Conservation (phyloP, 2,888 invertebrate species). For the Harmothoe impar region DNA sequence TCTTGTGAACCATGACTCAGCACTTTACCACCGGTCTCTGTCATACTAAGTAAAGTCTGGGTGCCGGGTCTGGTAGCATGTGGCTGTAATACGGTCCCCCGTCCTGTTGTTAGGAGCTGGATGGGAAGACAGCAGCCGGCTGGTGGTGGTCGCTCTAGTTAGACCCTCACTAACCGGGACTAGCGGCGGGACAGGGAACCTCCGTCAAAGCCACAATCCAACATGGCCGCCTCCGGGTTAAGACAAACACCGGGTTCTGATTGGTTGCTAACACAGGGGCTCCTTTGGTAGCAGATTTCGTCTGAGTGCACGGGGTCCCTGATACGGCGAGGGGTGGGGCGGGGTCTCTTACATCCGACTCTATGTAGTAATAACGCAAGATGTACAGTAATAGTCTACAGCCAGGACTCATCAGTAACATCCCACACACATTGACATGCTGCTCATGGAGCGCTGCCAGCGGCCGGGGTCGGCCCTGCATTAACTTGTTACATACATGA, state of each 20-base stretch:
- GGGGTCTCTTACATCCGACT: neutral
- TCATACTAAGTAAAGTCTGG: too few species aligned
- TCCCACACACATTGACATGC: neutral
- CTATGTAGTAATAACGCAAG: neutral
- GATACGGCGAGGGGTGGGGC: neutral
- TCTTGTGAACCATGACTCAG: neutral
- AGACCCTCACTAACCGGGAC: too few species aligned
- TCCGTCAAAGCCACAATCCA: too few species aligned
- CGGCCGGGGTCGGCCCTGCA: neutral
- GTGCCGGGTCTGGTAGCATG: neutral
- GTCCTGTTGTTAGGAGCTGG: too few species aligned
- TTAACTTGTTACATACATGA: neutral
- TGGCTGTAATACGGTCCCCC: neutral
- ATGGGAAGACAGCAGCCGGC: too few species aligned
- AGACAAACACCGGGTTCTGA: neutral
- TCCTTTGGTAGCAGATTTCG: neutral
- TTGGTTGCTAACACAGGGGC: neutral
- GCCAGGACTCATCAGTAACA: neutral
- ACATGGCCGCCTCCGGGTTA: neutral
- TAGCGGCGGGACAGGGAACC: too few species aligned
- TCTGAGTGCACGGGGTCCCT: neutral
- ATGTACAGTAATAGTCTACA: slow-evolving; percentile 8
- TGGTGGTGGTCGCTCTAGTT: too few species aligned
- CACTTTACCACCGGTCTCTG: neutral
- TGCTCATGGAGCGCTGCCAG: neutral